Percentiles rank a stretch among this genome's conserved stretches.
Conservation (phyloP, 2,797 vertebrate species). For the Masticophis lateralis region DNA sequence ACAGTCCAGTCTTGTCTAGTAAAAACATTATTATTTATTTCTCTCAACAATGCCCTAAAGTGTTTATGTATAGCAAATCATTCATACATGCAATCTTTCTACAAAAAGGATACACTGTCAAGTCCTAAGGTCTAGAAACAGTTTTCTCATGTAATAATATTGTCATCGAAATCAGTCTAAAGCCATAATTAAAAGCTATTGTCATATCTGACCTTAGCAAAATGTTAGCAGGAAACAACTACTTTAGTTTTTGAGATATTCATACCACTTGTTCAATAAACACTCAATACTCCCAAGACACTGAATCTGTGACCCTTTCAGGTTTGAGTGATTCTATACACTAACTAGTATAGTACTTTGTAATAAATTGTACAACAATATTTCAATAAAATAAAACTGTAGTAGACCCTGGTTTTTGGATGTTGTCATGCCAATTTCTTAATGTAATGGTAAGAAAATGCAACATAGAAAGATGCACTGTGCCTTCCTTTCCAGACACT, state of each 20-base stretch:
- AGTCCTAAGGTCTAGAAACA: background rate
- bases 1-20: background rate
- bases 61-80: background rate
- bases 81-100: background rate
- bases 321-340: background rate
- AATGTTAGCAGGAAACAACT: background rate
- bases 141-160: background rate
- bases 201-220: background rate
- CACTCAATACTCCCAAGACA: background rate
- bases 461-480: background rate
- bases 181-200: background rate
- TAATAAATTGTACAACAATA: background rate
- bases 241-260: background rate
- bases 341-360: background rate
- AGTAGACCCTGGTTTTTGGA: background rate
- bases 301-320: background rate
- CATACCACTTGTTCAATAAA: background rate
- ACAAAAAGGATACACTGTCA: background rate
- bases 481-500: background rate
- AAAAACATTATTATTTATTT: background rate
- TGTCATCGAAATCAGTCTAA: background rate
- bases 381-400: background rate
- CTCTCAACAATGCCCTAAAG: background rate
- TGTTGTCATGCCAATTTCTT: background rate
- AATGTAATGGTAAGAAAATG: fast-evolving